Percentiles rank a stretch among this genome's conserved stretches.
Conservation (phyloP, 2,797 vertebrate genomes). For the Naso thynnoides region DNA sequence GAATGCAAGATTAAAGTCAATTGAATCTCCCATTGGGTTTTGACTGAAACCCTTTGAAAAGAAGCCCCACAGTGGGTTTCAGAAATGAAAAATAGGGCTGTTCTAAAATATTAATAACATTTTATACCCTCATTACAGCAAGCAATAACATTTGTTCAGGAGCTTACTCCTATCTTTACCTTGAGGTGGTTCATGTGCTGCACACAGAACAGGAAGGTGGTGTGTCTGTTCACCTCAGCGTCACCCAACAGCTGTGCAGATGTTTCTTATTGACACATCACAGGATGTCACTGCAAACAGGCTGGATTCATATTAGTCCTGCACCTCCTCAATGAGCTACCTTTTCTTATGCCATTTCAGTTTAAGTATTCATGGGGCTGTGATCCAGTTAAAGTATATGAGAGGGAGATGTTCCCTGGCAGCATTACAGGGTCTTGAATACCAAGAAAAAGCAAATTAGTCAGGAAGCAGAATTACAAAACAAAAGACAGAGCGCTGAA, state of each 20-base stretch:
- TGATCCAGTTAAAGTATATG: conserved; percentile 60
- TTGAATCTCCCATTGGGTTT: conserved; percentile 89
- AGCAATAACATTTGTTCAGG: conserved; percentile 87
- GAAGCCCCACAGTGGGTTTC: conserved; percentile 86
- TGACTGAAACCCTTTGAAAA: conserved; percentile 88
- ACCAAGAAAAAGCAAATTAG: conserved; percentile 30
- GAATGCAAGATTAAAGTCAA: conserved; percentile 90
- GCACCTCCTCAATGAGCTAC: conserved; percentile 32
- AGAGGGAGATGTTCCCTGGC: conserved; percentile 54
- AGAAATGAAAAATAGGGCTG: conserved; percentile 88
- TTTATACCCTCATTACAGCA: conserved; percentile 88
- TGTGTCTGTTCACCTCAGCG: conserved; percentile 40
- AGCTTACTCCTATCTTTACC: conserved; percentile 79
- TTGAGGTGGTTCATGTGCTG: conserved; percentile 69
- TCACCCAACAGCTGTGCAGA: conserved; percentile 44
- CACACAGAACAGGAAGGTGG: conserved; percentile 43
- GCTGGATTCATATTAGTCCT: conserved; percentile 78
- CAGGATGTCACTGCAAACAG: conserved; percentile 69
- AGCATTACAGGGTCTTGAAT: conserved; percentile 47
- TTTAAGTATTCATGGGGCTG: conserved; percentile 43
- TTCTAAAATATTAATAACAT: conserved; percentile 90
- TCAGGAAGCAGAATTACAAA: conserved; percentile 44
- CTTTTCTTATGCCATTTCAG: conserved; percentile 42
- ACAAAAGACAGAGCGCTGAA: conserved; percentile 59
- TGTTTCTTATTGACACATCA: conserved; percentile 58